Conservation (phyloP, 2,888 invertebrate genomes). For the Troides aeacus region DNA sequence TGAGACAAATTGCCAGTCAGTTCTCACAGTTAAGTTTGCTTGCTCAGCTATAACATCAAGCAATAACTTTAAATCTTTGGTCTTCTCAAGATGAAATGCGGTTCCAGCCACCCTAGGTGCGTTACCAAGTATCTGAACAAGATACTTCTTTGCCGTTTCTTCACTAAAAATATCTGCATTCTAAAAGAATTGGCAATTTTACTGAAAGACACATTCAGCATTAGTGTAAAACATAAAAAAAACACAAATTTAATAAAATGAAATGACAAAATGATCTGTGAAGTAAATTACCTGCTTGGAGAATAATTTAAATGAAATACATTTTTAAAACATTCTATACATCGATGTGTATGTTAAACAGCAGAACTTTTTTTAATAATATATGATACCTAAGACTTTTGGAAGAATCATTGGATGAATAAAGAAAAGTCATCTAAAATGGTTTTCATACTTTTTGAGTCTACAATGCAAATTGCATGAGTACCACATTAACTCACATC, state of each 20-base stretch:
- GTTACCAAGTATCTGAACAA: slow-evolving; percentile 52
- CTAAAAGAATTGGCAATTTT: slow-evolving; percentile 37
- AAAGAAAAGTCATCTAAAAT: no score
- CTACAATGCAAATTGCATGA: no score
- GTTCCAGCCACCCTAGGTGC: slow-evolving; percentile 62
- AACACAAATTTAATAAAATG: no score
- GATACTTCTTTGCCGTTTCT: slow-evolving; percentile 51
- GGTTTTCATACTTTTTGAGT: no score
- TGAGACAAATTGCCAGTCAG: slow-evolving; percentile 61
- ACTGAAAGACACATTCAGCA: not conserved
- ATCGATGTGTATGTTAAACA: no score
- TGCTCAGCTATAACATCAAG: slow-evolving; percentile 49
- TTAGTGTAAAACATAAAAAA: not conserved
- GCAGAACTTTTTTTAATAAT: no score
- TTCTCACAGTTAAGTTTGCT: slow-evolving; percentile 45
- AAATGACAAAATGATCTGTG: no score
- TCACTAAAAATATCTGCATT: slow-evolving; percentile 58
- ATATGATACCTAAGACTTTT: no score
- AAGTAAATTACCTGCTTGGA: no score
- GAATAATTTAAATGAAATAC: no score
- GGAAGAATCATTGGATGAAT: no score
- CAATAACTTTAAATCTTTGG: slow-evolving; percentile 51
- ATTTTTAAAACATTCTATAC: no score
- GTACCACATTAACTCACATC: slow-evolving; percentile 49
- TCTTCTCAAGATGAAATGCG: slow-evolving; percentile 55